These are phyloP conservation scores for Danio jaintianensis DNA, from an alignment of 2,797 vertebrate species.

Conservation along the genomic window DNA sequence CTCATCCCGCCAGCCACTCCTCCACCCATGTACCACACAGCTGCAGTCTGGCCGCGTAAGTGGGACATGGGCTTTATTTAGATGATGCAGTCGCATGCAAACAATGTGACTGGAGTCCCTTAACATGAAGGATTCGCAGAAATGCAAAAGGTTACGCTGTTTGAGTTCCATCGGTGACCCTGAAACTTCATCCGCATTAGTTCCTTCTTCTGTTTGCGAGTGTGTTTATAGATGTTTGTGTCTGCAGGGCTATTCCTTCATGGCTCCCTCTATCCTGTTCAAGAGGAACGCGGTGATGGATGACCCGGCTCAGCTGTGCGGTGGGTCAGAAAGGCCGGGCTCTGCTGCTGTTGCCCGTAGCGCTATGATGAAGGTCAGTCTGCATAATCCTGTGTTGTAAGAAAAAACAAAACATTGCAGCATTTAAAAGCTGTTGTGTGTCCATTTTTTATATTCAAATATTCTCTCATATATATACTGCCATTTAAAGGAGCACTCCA, in stretches of 20 bases:
- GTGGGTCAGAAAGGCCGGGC: slow-evolving; percentile 88
- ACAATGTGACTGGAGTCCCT: slow-evolving; percentile 63
- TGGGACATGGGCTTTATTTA: slow-evolving; percentile 69
- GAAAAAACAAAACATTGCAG: background rate
- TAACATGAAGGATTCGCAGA: slow-evolving; percentile 48
- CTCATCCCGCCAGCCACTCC: slow-evolving; percentile 49
- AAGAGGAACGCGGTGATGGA: slow-evolving; percentile 96
- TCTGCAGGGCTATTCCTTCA: slow-evolving; percentile 95
- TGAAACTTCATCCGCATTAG: slow-evolving; percentile 41
- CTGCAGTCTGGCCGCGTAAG: slow-evolving; percentile 73
- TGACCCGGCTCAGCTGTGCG: slow-evolving; percentile 88
- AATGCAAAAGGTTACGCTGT: slow-evolving; percentile 9
- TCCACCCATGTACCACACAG: slow-evolving; percentile 77
- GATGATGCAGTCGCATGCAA: slow-evolving; percentile 78
- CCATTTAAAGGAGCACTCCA: background rate
- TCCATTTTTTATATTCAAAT: background rate
- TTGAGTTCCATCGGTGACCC: slow-evolving; percentile 7
- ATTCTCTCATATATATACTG: background rate
- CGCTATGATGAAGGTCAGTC: slow-evolving; percentile 95
- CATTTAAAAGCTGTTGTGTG: background rate
- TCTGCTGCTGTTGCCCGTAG: slow-evolving; percentile 91
- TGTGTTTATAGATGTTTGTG: slow-evolving; percentile 55
- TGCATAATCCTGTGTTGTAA: background rate
- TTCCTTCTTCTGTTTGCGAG: slow-evolving; percentile 26
- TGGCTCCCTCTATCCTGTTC: slow-evolving; percentile 97